phyloP scores from a whole-genome alignment of 2,797 vertebrate genomes.

The Craterocephalus amniculus region DNA sequence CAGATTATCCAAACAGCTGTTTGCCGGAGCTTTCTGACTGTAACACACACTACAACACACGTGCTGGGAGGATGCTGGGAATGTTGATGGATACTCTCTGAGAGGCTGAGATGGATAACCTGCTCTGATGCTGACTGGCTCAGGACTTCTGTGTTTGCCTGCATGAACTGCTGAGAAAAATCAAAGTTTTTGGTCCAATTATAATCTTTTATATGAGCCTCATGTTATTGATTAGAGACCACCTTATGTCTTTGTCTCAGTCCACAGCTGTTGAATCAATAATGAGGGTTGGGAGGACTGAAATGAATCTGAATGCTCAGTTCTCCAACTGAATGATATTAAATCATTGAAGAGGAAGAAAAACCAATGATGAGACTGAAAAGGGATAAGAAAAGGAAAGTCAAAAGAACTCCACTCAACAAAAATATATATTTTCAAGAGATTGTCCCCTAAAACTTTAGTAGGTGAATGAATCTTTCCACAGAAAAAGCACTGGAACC shows the following conservation, averaged over 20 bases:
- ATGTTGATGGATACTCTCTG: too few species aligned
- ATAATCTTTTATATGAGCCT: too few species aligned
- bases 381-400: not conserved
- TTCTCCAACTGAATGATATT: too few species aligned
- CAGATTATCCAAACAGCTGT: slow-evolving; percentile 81
- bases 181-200: not conserved
- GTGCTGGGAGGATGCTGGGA: slow-evolving; percentile 43
- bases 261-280: too few species aligned
- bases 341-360: too few species aligned
- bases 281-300: too few species aligned
- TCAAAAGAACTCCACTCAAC: not conserved
- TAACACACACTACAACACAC: slow-evolving; percentile 30
- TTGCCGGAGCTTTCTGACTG: slow-evolving; percentile 51
- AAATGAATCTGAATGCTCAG: too few species aligned
- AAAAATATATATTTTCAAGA: not conserved
- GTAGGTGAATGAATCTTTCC: not conserved
- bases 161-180: not conserved
- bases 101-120: too few species aligned
- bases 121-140: not conserved
- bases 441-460: not conserved
- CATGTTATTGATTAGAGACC: too few species aligned
- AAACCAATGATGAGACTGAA: too few species aligned
- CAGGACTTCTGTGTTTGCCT: not conserved
- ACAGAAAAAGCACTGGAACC: too few species aligned
- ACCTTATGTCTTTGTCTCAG: too few species aligned